Base-by-base conservation (phyloP, 64 coral and sea anemone genomes). In the Stichodactyla mertensii region DNA sequence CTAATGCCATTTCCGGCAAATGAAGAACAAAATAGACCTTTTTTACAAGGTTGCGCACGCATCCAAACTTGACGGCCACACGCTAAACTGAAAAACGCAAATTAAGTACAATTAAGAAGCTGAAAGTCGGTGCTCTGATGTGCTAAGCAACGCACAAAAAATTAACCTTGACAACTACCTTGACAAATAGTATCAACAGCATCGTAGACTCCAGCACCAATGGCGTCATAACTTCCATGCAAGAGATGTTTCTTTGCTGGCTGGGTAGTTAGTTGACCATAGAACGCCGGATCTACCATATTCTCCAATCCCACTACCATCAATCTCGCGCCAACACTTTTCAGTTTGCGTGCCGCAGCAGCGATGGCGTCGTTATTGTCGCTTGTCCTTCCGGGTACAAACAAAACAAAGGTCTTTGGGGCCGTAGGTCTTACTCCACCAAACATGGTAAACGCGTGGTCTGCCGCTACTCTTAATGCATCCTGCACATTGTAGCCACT, bases 381-480 rank as follows among this genome's bases (percentile, higher is more conserved):
- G 0, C 24, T 20, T 6, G 85, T 58, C 45, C 52, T 83, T 23
- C 86, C 90, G n/a, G 90, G 90, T 10, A 92, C 60, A 23, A 92
- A 54, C 51, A 92, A 78, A 14, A 92, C 61, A 51, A 92, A 92
- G 24, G 85, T 79, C 66, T 92, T 92, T 0, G 90, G 90, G 19
- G 78, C 55, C 2, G 90, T 57, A 23, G 83, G 85, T 77, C 90
- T 27, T 20, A 87, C 78, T 64, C 90, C 90, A 16, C 90, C 90
- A 53, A 83, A 92, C 5, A 92, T 83, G 51, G 85, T 92, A 36
- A 92, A 92, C 10, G 90, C 66, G 16, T 57, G 52, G 55, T 86
- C 58, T 16, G 60, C 77, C 16, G 90, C 90, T 67, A 87, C 90
- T 13, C 62, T 53, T 31, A 92, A 31, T n/a, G 78, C 90, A 52